Base-by-base conservation (phyloP, 2,797 vertebrate species). In the Austrolebias charrua region DNA sequence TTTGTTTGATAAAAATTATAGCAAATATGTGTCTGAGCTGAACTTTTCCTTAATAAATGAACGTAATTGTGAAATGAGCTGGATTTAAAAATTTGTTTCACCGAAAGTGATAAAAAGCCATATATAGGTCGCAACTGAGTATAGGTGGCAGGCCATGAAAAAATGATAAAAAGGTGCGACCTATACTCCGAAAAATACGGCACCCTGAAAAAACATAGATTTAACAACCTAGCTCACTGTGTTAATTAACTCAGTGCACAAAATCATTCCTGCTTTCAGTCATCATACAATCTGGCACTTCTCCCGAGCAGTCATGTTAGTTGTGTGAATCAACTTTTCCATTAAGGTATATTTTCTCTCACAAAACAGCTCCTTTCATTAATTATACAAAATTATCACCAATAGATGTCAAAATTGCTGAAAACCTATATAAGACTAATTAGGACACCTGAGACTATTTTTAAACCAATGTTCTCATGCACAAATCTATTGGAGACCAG, bases 321-420 rank as follows among this genome's bases (percentile, higher is more conserved):
- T 71, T 69, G 60, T 57, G 67, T 90, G 87, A 92, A 88, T 92
- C 85, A 90, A 74, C 64, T 74, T 91, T 91, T 91, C 87, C 85
- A 82, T 66, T 75, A 68, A 69, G 56, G 64, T 68, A 63, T 57
- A 67, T 81, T 80, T 75, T 75, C 76, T 69, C 69, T 75, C 70
- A 66, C 51, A 69, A 29, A 72, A 64, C 60, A 55, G 50, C 49
- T 77, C 53, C 50, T 74, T 75, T 75, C 67, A 83, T 75, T 73
- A 79, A 87, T 80, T 83, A 80, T 66, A 76, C 67, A 76, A 68
- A 78, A 81, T 81, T 74, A 81, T 69, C 75, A 77, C 69, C 55
- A 69, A 67, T 73, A 71, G 60, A 76, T 74, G 12, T 70, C 44
- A 33, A 52, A 49, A 47, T 35, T 61, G 60, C 62, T 77, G 54